A percentile compares a stretch with the other conserved stretches of the same genome.
phyloP scores from a whole-genome alignment of 2,888 invertebrate species.

The Tholera decimalis region DNA sequence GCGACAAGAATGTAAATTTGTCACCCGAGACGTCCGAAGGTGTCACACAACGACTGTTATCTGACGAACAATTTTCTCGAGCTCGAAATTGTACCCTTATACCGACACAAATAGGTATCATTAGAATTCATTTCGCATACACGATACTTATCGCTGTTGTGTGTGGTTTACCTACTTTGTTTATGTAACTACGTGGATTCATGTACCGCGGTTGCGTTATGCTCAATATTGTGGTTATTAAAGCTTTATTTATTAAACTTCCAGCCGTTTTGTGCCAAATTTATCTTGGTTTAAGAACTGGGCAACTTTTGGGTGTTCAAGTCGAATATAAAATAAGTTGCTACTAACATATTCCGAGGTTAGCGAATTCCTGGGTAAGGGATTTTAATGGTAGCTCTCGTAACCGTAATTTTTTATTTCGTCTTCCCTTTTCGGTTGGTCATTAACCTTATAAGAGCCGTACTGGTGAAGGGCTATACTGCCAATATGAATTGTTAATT shows the following conservation, averaged over 20 bases:
- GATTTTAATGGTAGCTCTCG: slow-evolving; percentile 68
- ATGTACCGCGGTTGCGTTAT: slow-evolving; percentile 62
- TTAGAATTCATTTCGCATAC: slow-evolving; percentile 78
- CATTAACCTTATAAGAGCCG: slow-evolving; percentile 62
- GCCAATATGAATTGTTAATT: slow-evolving; percentile 55
- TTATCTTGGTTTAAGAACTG: slow-evolving; percentile 60
- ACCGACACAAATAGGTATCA: slow-evolving; percentile 68
- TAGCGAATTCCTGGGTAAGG: slow-evolving; percentile 63
- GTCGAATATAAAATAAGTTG: slow-evolving; percentile 61
- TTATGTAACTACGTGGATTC: slow-evolving; percentile 68
- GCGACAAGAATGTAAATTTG: slow-evolving; percentile 82
- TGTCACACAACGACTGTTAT: slow-evolving; percentile 80
- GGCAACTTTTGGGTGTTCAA: slow-evolving; percentile 51
- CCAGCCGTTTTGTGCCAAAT: slow-evolving; percentile 43
- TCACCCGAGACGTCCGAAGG: slow-evolving; percentile 76
- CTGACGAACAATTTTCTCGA: slow-evolving; percentile 74
- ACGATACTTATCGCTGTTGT: slow-evolving; percentile 71
- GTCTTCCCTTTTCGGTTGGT: slow-evolving; percentile 62
- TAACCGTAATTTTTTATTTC: slow-evolving; percentile 69
- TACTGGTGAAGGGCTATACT: slow-evolving; percentile 52
- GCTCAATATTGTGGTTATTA: slow-evolving; percentile 64
- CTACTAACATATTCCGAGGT: slow-evolving; percentile 65
- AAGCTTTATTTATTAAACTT: slow-evolving; percentile 62
- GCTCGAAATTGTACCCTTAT: slow-evolving; percentile 69
- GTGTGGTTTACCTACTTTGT: slow-evolving; percentile 65